A percentile compares a stretch with the other conserved stretches of the same genome.
Evolutionary conservation across 2,888 invertebrate genomes (phyloP).

Genomic region (Cotesia congregata): DNA sequence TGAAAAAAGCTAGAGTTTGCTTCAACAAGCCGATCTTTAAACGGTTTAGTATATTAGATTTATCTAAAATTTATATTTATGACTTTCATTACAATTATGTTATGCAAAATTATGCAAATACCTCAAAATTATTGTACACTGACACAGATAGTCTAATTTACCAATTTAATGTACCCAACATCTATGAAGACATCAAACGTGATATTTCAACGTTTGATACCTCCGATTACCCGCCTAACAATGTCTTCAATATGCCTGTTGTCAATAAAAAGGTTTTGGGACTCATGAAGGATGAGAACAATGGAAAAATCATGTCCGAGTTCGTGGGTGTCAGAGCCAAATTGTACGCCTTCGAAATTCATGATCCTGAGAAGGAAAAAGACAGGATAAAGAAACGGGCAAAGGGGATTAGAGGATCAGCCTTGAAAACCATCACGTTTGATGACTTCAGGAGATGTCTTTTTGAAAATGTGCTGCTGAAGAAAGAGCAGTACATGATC

Average conservation of each 20-base stretch:
- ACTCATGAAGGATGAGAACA: conserved; percentile 39
- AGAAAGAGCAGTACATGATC: not conserved
- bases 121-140: conserved; percentile 38
- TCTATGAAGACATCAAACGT: conserved; percentile 36
- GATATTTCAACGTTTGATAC: conserved; percentile 59
- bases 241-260: conserved; percentile 38
- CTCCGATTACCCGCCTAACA: conserved; percentile 43
- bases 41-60: conserved; percentile 43
- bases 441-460: conserved; percentile 11
- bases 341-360: conserved; percentile 15
- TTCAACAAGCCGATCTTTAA: conserved; percentile 47
- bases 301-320: conserved; percentile 32
- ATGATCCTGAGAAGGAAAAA: conserved; percentile 42
- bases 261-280: conserved; percentile 40
- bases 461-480: not conserved
- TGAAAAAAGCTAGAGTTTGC: conserved; percentile 37
- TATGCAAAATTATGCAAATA: conserved; percentile 23
- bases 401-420: conserved; percentile 24
- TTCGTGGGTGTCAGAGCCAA: conserved; percentile 29
- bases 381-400: conserved; percentile 27
- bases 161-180: conserved; percentile 17
- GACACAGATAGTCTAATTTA: conserved; percentile 42
- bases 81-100: conserved; percentile 48
- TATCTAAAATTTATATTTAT: conserved; percentile 42
- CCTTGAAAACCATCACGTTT: conserved; percentile 26